A percentile compares a stretch with the other conserved stretches of the same genome.
phyloP scores from a whole-genome alignment of 2,888 invertebrate species.

The Morpho helenor region DNA sequence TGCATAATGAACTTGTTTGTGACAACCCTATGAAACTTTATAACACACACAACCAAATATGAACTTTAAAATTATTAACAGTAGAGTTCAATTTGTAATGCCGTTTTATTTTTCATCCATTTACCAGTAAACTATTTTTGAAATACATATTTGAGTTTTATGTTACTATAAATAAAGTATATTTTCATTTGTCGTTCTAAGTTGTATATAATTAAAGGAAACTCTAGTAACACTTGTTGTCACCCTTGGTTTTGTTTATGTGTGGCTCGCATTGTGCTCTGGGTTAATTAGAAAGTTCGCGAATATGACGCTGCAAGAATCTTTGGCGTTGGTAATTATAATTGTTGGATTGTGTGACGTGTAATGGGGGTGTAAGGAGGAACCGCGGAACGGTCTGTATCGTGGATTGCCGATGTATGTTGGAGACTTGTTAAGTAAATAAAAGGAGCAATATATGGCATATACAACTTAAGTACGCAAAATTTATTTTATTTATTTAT shows the following conservation, averaged over 20 bases:
- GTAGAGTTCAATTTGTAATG: conserved; percentile 37
- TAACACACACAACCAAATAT: conserved; percentile 26
- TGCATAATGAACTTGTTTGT: conserved; percentile 74
- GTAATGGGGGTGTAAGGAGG: neutral
- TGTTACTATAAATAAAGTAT: conserved; percentile 24
- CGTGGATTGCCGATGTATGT: neutral
- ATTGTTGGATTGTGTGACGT: conserved; percentile 12
- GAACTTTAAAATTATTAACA: conserved; percentile 33
- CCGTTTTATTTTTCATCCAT: conserved; percentile 10
- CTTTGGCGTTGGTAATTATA: conserved; percentile 27
- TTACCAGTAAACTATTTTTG: conserved; percentile 13
- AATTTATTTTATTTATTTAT: too few relatives aligned
- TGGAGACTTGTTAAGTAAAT: too few relatives aligned
- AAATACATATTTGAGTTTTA: conserved; percentile 26
- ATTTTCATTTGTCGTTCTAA: conserved; percentile 27
- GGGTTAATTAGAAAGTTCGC: conserved; percentile 61
- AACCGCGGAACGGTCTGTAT: neutral
- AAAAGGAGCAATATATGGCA: too few relatives aligned
- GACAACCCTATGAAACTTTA: conserved; percentile 54
- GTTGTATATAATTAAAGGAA: conserved; percentile 36
- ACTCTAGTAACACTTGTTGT: conserved; percentile 48
- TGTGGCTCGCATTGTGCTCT: conserved; percentile 51
- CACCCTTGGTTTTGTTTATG: conserved; percentile 53
- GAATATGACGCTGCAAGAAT: conserved; percentile 29
- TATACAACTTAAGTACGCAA: too few relatives aligned